These are phyloP conservation scores for Pissodes strobi DNA, from an alignment of 1,140 invertebrate genomes.

Conservation along the genomic window DNA sequence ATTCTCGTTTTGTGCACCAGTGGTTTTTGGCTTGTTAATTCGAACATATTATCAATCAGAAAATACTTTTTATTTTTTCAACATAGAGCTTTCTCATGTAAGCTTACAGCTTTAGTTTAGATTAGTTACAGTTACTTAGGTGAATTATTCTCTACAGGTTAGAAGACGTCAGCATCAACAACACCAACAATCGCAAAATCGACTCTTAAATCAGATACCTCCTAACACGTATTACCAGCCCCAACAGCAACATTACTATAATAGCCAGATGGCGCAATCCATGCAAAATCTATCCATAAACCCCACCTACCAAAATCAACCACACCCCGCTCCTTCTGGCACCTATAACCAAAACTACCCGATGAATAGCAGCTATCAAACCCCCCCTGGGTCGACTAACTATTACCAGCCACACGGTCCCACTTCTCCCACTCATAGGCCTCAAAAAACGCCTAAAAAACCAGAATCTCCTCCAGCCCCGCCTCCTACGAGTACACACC, in stretches of 20 bases:
- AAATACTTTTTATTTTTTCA: too few species aligned
- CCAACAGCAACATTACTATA: conserved; percentile 44
- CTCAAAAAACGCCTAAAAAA: conserved; percentile 56
- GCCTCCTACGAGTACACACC: conserved; percentile 75
- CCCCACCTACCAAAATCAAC: conserved; percentile 35
- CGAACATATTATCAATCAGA: too few species aligned
- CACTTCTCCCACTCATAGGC: conserved; percentile 54
- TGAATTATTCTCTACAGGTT: too few species aligned
- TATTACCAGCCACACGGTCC: conserved; percentile 55
- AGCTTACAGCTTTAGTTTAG: too few species aligned
- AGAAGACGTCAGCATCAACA: conserved; percentile 57
- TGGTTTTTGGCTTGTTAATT: too few species aligned
- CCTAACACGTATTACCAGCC: conserved; percentile 28
- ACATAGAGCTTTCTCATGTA: too few species aligned
- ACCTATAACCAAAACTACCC: conserved; percentile 52
- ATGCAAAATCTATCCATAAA: conserved; percentile 52
- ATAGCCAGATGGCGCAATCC: conserved; percentile 49
- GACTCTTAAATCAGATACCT: conserved; percentile 22
- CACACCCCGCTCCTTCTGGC: conserved; percentile 43
- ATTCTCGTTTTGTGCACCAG: too few species aligned
- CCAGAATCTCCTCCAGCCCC: conserved; percentile 67
- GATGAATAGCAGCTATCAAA: conserved; percentile 44
- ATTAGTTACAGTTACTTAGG: too few species aligned
- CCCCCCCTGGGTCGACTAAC: conserved; percentile 5
- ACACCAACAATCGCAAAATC: conserved; percentile 46